Percentiles rank a stretch among this genome's conserved stretches.
These are phyloP conservation scores for Cecropterus lyciades DNA, from an alignment of 1,140 invertebrate species.

Conservation along the genomic window DNA sequence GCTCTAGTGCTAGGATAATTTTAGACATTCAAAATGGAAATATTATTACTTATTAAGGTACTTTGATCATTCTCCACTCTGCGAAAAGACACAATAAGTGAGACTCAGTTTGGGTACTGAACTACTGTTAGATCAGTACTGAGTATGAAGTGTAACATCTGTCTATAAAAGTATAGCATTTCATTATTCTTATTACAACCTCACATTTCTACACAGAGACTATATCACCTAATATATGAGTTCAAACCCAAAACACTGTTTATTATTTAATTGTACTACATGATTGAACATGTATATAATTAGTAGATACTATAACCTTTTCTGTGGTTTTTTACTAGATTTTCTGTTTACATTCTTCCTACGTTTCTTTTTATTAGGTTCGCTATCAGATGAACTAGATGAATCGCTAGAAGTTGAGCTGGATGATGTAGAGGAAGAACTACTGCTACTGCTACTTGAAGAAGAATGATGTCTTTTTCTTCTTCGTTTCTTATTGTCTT, in stretches of 20 bases:
- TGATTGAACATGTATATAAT: neutral
- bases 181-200: neutral
- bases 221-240: neutral
- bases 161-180: no score
- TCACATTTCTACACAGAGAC: neutral
- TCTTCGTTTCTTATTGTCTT: constrained; percentile 59
- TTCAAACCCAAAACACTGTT: neutral
- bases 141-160: no score
- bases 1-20: no score
- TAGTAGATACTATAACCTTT: constrained; percentile 48
- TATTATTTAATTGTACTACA: constrained; percentile 6
- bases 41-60: no score
- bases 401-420: constrained; percentile 57
- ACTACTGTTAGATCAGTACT: no score
- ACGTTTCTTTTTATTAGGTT: constrained; percentile 51
- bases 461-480: constrained; percentile 62
- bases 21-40: no score
- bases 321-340: constrained; percentile 49
- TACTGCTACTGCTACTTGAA: constrained; percentile 63
- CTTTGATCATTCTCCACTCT: no score
- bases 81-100: no score
- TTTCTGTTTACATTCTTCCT: constrained; percentile 50
- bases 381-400: constrained; percentile 63
- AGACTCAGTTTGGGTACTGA: no score
- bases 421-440: constrained; percentile 56